phyloP scores from a whole-genome alignment of 1,140 invertebrate genomes.

The Ceratosolen fusciceps region DNA sequence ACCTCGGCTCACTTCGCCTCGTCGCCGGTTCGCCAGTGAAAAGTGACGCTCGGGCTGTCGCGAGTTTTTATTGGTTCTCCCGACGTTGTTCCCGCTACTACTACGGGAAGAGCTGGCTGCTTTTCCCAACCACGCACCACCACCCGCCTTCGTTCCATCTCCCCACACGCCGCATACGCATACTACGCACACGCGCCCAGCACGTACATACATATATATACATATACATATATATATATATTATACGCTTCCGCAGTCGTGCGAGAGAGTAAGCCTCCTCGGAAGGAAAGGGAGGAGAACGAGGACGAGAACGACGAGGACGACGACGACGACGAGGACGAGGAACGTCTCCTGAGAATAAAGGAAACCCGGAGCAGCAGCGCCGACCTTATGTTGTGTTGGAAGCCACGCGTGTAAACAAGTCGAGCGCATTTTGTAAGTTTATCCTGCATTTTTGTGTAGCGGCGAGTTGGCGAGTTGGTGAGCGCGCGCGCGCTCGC shows the following conservation, averaged over 20 bases:
- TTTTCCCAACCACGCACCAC: too few species aligned
- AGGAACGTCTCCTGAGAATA: too few species aligned
- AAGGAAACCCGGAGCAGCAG: not conserved
- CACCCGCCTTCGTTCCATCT: too few species aligned
- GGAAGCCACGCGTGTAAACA: not conserved
- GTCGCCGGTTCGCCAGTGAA: not conserved
- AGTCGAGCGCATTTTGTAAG: not conserved
- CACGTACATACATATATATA: too few species aligned
- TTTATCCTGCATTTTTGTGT: constrained; percentile 2
- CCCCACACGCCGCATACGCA: too few species aligned
- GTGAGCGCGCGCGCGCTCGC: too few species aligned
- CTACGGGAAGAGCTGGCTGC: not conserved
- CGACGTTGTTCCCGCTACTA: not conserved
- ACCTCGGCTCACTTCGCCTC: not conserved
- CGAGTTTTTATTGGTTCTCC: not conserved
- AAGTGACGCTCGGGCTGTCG: not conserved
- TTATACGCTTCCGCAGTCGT: too few species aligned
- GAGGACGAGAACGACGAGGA: not conserved
- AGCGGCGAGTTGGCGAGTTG: too few species aligned
- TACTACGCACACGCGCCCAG: too few species aligned
- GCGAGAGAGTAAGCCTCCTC: too few species aligned
- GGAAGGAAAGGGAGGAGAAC: not conserved
- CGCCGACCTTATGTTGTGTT: constrained; percentile 8
- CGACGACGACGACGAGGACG: too few species aligned
- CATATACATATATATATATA: too few species aligned